Percentiles rank a stretch among this genome's conserved stretches.
These are phyloP conservation scores for Brotogeris chrysoptera DNA, from an alignment of 2,797 vertebrate genomes.

Conservation along the genomic window DNA sequence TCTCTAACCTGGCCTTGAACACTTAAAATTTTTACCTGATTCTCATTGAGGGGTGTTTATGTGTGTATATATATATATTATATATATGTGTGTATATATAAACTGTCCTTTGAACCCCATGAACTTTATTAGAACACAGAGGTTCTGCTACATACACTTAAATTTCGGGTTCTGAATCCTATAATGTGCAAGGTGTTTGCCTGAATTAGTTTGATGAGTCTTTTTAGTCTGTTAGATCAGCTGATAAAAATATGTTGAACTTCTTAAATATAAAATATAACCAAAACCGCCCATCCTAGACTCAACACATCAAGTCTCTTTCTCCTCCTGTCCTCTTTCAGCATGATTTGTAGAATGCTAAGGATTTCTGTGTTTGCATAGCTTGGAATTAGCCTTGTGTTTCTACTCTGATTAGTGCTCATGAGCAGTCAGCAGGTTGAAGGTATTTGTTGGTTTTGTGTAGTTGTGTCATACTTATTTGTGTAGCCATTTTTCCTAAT, in stretches of 20 bases:
- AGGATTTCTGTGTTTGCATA: conserved; percentile 29
- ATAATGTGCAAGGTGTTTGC: background rate
- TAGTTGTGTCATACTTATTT: background rate
- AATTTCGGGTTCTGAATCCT: background rate
- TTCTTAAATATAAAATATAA: background rate
- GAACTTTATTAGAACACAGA: background rate
- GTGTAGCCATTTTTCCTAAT: background rate
- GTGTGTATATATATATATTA: rapidly evolving
- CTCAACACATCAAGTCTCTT: background rate
- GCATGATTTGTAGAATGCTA: background rate
- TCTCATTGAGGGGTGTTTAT: background rate
- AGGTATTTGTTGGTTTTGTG: conserved; percentile 17
- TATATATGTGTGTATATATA: background rate
- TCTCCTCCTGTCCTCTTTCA: background rate
- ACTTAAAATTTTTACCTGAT: background rate
- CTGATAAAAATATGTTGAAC: background rate
- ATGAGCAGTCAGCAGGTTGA: background rate
- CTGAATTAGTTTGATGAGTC: background rate
- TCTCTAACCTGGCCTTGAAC: background rate
- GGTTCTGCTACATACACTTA: background rate
- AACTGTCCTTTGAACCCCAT: background rate
- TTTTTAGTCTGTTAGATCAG: background rate
- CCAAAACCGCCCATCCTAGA: background rate
- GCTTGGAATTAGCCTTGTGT: background rate
- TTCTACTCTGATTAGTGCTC: background rate